Conservation (phyloP, 2,888 invertebrate genomes). For the Stenoptilia bipunctidactyla region DNA sequence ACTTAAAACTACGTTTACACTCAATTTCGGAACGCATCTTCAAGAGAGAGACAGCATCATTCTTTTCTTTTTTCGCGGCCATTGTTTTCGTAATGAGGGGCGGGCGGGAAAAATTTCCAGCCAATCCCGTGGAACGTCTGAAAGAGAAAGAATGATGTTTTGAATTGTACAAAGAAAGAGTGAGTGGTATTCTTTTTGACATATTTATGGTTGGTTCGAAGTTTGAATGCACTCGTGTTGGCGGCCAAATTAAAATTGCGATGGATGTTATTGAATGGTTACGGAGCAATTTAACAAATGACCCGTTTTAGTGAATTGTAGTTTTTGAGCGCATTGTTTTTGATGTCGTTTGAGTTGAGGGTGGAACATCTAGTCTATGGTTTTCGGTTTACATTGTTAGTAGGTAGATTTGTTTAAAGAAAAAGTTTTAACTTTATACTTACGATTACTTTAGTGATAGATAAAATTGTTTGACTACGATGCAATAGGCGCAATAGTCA, state of each 20-base stretch:
- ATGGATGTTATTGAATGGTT: no score
- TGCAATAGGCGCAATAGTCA: no score
- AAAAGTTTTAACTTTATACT: no score
- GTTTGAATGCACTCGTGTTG: conserved; percentile 15
- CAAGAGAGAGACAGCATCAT: conserved; percentile 13
- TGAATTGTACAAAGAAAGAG: conserved; percentile 22
- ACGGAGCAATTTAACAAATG: no score
- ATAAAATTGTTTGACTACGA: no score
- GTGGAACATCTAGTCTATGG: no score
- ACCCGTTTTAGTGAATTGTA: no score
- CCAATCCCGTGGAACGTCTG: conserved; percentile 29
- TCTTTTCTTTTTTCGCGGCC: conserved; percentile 23
- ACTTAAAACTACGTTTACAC: conserved; percentile 35
- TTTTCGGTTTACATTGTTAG: no score
- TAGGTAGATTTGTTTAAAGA: no score
- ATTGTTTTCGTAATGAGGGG: conserved; percentile 39
- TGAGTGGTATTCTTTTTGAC: conserved; percentile 22
- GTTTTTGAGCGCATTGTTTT: no score
- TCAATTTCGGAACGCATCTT: conserved; percentile 21
- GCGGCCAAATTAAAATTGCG: conserved; percentile 10
- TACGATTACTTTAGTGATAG: no score
- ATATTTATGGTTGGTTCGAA: conserved; percentile 16
- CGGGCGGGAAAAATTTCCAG: conserved; percentile 34
- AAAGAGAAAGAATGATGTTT: conserved; percentile 22
- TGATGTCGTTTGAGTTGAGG: no score